Base-by-base conservation (phyloP, 2,888 invertebrate species). In the Drosophila paranaensis region DNA sequence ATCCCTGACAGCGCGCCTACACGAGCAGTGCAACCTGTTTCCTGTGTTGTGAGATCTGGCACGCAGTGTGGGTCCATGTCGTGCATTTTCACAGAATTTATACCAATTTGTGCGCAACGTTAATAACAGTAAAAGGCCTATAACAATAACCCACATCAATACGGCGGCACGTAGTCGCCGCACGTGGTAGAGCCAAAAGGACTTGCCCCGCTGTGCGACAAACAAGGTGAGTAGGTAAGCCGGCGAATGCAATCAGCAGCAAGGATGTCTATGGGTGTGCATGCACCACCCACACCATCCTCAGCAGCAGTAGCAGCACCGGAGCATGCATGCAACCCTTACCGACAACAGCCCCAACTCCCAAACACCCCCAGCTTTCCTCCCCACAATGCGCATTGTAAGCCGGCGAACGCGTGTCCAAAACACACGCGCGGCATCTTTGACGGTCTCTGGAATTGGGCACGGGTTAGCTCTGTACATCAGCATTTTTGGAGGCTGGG, bases 391-490 rank as follows among this genome's bases (percentile, higher is more conserved):
- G 55, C 48, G 58, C 68, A 66, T 68, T 76, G 83, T 74, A 55
- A 81, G 73, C 85, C 71, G 68, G 60, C 73, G 71, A 73, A 81
- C 90, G 85, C 87, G 86, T 86, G 86, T 86, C 86, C 86, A 87
- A 86, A 90, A 90, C 86, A 86, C 87, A 88, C 84, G 90, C 87
- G 90, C 88, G 88, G 89, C 88, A 87, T 89, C 83, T 84, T 87
- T 84, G 89, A 80, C 88, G 63, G 69, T 58, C 64, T 50, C 77
- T 61, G 55, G 64, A 55, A 72, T 54, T 51, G 43, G 50, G 51
- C 46, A 25, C 37, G 53, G 46, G 51, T 30, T 60, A 53, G 48
- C 42, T 20, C 14, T 55, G 39, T 8, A 11, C 14, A 37, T 20
- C 35, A 16, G 51, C 14, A 33, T 35, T 35, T 35, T 37, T 35